Evolutionary conservation across 2,797 vertebrate genomes (phyloP).

Genomic region (Hapalemur alaotrensis): DNA sequence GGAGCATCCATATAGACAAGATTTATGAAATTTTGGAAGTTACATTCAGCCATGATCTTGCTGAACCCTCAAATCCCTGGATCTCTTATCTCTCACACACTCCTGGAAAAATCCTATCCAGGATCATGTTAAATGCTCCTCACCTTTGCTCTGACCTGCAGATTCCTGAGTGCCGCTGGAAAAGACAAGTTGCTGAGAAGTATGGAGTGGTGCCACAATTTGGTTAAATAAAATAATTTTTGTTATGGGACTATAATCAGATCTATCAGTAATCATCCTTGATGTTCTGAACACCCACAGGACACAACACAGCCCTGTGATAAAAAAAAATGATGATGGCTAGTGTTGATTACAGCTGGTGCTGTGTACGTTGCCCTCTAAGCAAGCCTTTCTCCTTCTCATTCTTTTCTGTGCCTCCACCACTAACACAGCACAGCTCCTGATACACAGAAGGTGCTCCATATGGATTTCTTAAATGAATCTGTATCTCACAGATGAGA

Average conservation of each 20-base stretch:
- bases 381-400: not conserved
- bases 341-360: not conserved
- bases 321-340: not conserved
- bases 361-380: not conserved
- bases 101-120: not conserved
- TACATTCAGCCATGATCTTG: not conserved
- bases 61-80: not conserved
- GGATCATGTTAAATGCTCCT: not conserved
- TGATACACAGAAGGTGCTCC: not conserved
- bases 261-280: not conserved
- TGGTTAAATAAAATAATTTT: not conserved
- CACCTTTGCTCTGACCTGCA: not conserved
- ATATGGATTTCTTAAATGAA: not conserved
- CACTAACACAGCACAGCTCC: rapidly evolving
- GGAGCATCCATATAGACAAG: not conserved
- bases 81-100: not conserved
- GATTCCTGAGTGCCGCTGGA: not conserved
- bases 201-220: not conserved
- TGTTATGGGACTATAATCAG: not conserved
- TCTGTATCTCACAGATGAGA: not conserved
- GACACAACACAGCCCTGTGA: not conserved
- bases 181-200: not conserved
- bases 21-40: not conserved
- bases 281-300: not conserved
- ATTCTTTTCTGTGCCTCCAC: not conserved